Evolutionary conservation across 92 coral and sea anemone species (phyloP).

Genomic region (Micromussa lordhowensis): DNA sequence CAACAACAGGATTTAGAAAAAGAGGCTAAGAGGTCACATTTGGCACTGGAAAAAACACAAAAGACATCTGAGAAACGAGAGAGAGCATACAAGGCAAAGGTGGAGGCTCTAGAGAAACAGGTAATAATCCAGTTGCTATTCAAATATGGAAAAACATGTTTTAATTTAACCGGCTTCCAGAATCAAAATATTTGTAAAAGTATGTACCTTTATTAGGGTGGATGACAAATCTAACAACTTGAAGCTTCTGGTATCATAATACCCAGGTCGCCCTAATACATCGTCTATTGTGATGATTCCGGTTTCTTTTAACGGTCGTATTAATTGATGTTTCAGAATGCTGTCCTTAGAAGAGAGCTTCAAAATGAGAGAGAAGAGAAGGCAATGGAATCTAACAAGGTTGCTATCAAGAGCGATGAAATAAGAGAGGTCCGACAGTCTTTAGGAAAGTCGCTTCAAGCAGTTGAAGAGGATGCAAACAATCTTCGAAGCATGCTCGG

Average conservation of each 20-base stretch:
- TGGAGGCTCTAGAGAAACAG: constrained; percentile 79
- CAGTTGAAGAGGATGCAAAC: constrained; percentile 89
- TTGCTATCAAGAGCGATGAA: constrained; percentile 82
- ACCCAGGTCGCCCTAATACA: neutral
- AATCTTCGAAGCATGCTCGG: constrained; percentile 91
- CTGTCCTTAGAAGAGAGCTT: constrained; percentile 71
- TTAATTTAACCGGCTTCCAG: too few species aligned
- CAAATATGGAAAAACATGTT: too few species aligned
- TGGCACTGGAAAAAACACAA: constrained; percentile 77
- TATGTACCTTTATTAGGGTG: too few species aligned
- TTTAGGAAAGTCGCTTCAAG: constrained; percentile 81
- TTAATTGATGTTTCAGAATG: constrained; percentile 39
- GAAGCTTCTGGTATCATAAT: neutral
- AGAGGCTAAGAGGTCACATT: constrained; percentile 74
- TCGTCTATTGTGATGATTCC: neutral
- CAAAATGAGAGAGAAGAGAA: constrained; percentile 70
- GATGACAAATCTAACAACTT: too few species aligned
- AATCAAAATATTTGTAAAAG: too few species aligned
- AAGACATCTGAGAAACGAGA: constrained; percentile 83
- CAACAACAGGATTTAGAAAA: constrained; percentile 78
- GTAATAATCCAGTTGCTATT: constrained; percentile 22
- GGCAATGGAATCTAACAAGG: constrained; percentile 62
- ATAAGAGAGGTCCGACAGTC: constrained; percentile 89
- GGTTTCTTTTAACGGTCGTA: neutral
- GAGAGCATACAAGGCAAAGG: constrained; percentile 68